Evolutionary conservation across 2,113 vertebrate species (phyloP), one percentile per base, ranked within the genome.

Genomic region (Callithrix jacchus): DNA sequence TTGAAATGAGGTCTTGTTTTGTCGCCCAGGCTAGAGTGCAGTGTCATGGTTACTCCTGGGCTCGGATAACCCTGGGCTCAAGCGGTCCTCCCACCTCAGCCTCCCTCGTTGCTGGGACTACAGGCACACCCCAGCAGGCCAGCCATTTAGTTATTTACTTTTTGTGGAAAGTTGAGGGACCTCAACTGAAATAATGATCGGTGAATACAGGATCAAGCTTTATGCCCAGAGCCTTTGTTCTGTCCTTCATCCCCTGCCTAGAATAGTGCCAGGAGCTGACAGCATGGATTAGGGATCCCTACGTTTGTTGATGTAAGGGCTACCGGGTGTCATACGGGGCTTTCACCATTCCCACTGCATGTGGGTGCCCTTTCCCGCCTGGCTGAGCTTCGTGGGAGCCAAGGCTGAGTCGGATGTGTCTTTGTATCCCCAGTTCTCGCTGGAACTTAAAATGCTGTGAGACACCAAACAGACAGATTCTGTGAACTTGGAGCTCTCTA

Each of bases 141-240:
- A 32, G 27, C 61, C 27, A 6, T 32, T 64, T 32, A 64, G 9
- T 25, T 58, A 25, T 14, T 64, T 64, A 14, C 5, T 64, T 64
- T 32, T 32, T 64, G 61, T 64, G 30, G 12, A 64, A 30, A 32
- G 8, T 52, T 45, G 30, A 47, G 30, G 11, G 16, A 11, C 20
- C 17, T 5, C 6, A 6, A 11, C 64, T 27, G 3, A 21, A 68
- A 18, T 3, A 21, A 7, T 21, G 0, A 10, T 3, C 4, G 5
- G 56, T 27, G 37, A 32, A 11, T 68, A 32, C 73, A 40, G 32
- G 11, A 3, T n/a, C 20, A 12, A 0, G 10, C 12, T 47, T 17
- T 27, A 0, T 21, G 47, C 56, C n/a, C 61, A 47, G 3, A 68
- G 86, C 3, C 37, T n/a, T 45, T 45, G 16, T 68, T 32, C 42